A percentile compares a stretch with the other conserved stretches of the same genome.
Conservation (phyloP, 2,888 invertebrate genomes). For the Argyresthia albistria region DNA sequence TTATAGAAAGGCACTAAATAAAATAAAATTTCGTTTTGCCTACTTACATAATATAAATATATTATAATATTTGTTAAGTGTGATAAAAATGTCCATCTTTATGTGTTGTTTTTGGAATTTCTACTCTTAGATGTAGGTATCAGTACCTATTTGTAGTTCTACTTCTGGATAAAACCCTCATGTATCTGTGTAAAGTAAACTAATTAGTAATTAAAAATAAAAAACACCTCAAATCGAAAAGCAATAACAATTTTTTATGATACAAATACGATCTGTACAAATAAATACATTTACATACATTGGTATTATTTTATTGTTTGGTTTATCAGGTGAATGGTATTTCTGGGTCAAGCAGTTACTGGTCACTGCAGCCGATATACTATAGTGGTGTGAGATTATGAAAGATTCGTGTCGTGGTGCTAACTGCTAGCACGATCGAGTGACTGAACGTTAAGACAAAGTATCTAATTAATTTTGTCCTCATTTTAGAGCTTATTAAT, state of each 20-base stretch:
- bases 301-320: constrained; percentile 11
- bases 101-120: too few species aligned
- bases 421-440: constrained; percentile 60
- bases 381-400: constrained; percentile 26
- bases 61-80: too few species aligned
- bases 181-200: too few species aligned
- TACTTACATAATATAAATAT: too few species aligned
- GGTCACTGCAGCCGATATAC: constrained; percentile 14
- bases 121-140: too few species aligned
- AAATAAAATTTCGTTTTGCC: too few species aligned
- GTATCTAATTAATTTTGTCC: constrained; percentile 61
- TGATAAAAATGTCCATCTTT: neutral
- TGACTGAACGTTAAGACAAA: constrained; percentile 50
- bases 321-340: neutral
- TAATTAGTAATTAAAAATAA: neutral
- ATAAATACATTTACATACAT: neutral
- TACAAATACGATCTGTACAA: neutral
- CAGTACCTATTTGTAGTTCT: too few species aligned
- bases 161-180: too few species aligned
- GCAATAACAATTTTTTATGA: neutral
- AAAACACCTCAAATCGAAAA: neutral
- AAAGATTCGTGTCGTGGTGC: constrained; percentile 51
- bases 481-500: constrained; percentile 71
- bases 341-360: constrained; percentile 33
- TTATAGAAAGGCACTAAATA: too few species aligned